Base-by-base conservation (phyloP, 1,140 invertebrate genomes). In the Arctopsyche grandis region DNA sequence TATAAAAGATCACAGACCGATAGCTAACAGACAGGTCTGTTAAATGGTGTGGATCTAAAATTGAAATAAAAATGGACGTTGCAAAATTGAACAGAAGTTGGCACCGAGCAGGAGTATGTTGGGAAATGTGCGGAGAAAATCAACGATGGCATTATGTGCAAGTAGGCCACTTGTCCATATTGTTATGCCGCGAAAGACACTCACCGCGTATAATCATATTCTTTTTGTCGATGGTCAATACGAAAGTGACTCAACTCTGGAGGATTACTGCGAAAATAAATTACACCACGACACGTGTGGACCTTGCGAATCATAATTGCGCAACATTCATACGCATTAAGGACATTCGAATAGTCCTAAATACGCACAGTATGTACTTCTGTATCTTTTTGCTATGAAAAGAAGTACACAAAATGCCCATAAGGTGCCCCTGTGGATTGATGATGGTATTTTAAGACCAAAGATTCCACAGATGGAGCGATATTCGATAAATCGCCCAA, bases 71-170 rank as follows among this genome's bases (percentile, higher is more conserved):
- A 52, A 14, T 16, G 48, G 10, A 3, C 3, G 12, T 52, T 52
- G 48, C 48, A 52, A 12, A 52, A 52, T 10, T 14, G 1, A 10
- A 12, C 10, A 52, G 16, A 52, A 52, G 48, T 74, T 56, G 71
- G 29, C 29, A 38, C 3, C 29, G 29, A 38, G 29, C 29, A 21
- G 10, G 71, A 46, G 71, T 24, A 5, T 44, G 71, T 74, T 74
- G 71, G 44, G 71, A 56, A 74, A 74, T 29, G 71, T 14, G 10
- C 71, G 44, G n/a, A 56, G 71, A 74, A 24, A 74, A 74, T 74
- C 24, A 74, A 22, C 12, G 44, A 43, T n/a, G 44, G 19, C 24
- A 56, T 74, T 56, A 74, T 74, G 22, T 74, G 21, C 19, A 74
- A 74, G 71, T 74, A 24, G 71, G 48, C 21, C 71, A 56, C 71